Evolutionary conservation across 2,888 invertebrate genomes (phyloP).

Genomic region (Andrena haemorrhoa): DNA sequence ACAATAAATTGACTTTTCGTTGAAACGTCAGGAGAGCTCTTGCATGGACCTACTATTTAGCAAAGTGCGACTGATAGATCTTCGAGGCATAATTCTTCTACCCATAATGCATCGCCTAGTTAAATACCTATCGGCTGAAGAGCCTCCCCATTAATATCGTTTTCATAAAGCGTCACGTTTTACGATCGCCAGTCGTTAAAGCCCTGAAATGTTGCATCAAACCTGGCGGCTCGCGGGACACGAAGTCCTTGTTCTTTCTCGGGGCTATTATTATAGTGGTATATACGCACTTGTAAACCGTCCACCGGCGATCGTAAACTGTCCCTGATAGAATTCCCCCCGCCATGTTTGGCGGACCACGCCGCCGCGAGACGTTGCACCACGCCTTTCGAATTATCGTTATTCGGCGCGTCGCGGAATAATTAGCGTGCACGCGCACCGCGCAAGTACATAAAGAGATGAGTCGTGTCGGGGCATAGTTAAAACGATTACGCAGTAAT

Average conservation of each 20-base stretch:
- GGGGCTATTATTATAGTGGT: conserved; percentile 17
- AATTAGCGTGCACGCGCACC: conserved; percentile 40
- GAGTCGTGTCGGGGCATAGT: conserved; percentile 56
- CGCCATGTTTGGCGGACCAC: conserved; percentile 20
- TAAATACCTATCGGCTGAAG: background rate
- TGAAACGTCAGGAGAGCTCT: background rate
- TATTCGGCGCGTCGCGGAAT: conserved; percentile 57
- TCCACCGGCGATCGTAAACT: conserved; percentile 55
- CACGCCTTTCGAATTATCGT: conserved; percentile 60
- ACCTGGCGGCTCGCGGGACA: background rate
- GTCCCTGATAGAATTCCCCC: conserved; percentile 41
- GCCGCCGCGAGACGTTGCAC: conserved; percentile 26
- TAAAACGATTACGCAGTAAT: conserved; percentile 72
- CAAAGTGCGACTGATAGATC: background rate
- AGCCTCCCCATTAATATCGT: conserved; percentile 21
- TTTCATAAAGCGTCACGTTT: conserved; percentile 25
- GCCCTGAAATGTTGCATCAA: conserved; percentile 33
- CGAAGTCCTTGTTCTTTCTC: conserved; percentile 21
- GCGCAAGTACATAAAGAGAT: conserved; percentile 45
- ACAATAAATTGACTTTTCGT: background rate
- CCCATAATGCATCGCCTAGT: background rate
- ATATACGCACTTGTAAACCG: conserved; percentile 18
- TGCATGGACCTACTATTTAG: background rate
- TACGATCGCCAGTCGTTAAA: conserved; percentile 41
- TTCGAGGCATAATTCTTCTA: too few relatives aligned